Base-by-base conservation (phyloP, 2,888 invertebrate species). In the Tineola bisselliella region DNA sequence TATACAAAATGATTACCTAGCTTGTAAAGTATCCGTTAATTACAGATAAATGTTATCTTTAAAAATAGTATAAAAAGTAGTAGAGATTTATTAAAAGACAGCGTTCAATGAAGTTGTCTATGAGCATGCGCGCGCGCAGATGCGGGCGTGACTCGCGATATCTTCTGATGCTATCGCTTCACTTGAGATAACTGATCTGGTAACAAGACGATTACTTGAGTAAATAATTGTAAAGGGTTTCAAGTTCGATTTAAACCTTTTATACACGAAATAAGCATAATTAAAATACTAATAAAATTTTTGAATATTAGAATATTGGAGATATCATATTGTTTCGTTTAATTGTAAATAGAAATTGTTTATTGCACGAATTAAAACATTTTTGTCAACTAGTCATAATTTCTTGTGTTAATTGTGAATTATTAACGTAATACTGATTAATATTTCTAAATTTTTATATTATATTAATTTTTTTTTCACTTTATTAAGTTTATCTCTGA, bases 51-150 rank as follows among this genome's bases (percentile, higher is more conserved):
- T 19, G 18, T 12, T 54, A 25, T 54, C 18, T 2, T 25, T 54
- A 54, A 54, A 25, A 48, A 48, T 17, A 48, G 12, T 54, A 54
- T 5, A 17, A 48, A 48, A 54, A 54, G 25, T 3, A 54, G 8
- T 54, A 5, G 25, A 54, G 54, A 58, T 58, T 58, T 58, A 58
- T 58, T 58, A 33, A 30, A 56, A 31, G 33, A 19, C 33, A 11
- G 58, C 17, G 19, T 2, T 33, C 12, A 33, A 58, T 58, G 58
- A 58, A 58, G 58, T 58, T 33, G 58, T 58, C 33, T 33, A 33
- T 25, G 19, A 54, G 33, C 58, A 19, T 58, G 58, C 58, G 58
- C 58, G 33, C 15, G 58, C 58, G 58, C 58, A 54, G 48, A 48
- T 48, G 58, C 58, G 17, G 17, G 58, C 58, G 58, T 19, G 33